phyloP scores from a whole-genome alignment of 2,797 vertebrate species.

The Falco berigora region DNA sequence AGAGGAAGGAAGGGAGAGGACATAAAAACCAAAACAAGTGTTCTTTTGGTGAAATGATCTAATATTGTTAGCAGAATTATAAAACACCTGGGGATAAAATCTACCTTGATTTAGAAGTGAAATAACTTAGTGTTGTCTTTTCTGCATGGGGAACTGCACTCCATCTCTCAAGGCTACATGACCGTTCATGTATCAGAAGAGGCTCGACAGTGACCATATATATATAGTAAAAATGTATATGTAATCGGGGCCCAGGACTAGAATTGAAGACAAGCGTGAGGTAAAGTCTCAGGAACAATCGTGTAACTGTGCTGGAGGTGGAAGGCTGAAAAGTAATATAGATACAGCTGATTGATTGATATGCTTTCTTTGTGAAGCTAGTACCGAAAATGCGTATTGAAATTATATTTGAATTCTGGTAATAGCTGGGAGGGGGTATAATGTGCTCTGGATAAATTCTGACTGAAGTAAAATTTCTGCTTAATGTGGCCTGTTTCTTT shows the following conservation, averaged over 20 bases:
- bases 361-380: not conserved
- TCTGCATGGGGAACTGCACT: constrained; percentile 5
- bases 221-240: not conserved
- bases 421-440: not conserved
- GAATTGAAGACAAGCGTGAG: not conserved
- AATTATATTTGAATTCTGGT: not conserved
- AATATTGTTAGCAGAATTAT: not conserved
- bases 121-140: constrained; percentile 1
- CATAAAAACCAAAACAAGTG: not conserved
- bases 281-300: constrained; percentile 1
- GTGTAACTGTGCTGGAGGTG: not conserved
- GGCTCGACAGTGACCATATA: not conserved
- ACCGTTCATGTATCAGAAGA: not conserved
- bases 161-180: not conserved
- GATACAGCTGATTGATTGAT: not conserved
- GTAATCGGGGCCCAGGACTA: not conserved
- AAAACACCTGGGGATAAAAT: constrained; percentile 27
- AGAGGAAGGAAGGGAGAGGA: not conserved
- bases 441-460: not conserved
- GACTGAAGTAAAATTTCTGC: not conserved
- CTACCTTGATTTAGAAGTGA: not conserved
- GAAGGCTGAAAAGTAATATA: not conserved
- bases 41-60: not conserved
- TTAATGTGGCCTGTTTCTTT: not conserved
- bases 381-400: not conserved